Evolutionary conservation across 2,113 vertebrate genomes (phyloP).

Genomic region (Bagarius yarrelli): DNA sequence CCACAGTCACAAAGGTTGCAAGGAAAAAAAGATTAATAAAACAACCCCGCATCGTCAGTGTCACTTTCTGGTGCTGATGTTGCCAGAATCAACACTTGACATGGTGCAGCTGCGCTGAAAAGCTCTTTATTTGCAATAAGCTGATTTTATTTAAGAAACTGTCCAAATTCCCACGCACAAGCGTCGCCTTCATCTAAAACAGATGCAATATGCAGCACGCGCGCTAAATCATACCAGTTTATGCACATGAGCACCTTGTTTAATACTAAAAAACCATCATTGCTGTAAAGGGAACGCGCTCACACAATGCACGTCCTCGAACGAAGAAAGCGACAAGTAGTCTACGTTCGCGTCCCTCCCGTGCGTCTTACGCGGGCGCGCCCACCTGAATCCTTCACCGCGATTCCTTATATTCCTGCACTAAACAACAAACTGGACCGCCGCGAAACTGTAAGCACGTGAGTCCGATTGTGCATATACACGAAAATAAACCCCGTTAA

Average conservation of each 20-base stretch:
- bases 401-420: not conserved
- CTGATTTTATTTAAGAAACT: constrained; percentile 2
- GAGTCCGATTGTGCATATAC: not conserved
- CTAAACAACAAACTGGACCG: not conserved
- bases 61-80: constrained; percentile 21
- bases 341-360: constrained; percentile 23
- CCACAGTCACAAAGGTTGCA: constrained; percentile 54
- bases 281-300: constrained; percentile 13
- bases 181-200: not conserved
- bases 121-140: not conserved
- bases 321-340: constrained; percentile 29
- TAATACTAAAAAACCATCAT: not conserved
- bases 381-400: constrained; percentile 40
- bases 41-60: constrained; percentile 68
- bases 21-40: constrained; percentile 62
- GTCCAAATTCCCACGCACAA: not conserved
- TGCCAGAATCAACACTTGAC: constrained; percentile 6
- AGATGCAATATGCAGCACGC: not conserved
- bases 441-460: not conserved
- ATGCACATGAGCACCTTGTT: not conserved
- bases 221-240: not conserved
- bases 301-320: constrained; percentile 12
- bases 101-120: constrained; percentile 1
- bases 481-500: not conserved
- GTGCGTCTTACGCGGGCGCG: constrained; percentile 33